These are phyloP conservation scores for Halcyon badia DNA, from an alignment of 2,797 vertebrate species.

Conservation along the genomic window DNA sequence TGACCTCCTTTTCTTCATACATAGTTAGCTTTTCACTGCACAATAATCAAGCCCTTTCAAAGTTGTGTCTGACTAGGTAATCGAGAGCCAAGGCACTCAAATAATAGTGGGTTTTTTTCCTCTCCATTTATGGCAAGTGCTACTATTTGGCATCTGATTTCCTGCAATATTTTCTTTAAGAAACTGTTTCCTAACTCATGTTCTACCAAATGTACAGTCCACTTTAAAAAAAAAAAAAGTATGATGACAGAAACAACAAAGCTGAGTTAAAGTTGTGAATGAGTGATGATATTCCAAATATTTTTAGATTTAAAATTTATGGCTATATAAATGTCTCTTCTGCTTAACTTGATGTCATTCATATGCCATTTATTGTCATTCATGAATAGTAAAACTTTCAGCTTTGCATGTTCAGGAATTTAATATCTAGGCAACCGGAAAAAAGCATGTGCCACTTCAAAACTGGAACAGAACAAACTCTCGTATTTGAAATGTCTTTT, in stretches of 20 bases:
- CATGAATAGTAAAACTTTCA: not conserved
- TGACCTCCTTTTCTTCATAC: not conserved
- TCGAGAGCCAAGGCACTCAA: not conserved
- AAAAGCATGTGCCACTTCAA: not conserved
- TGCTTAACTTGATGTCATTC: not conserved
- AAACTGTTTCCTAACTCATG: not conserved
- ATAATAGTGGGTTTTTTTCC: not conserved
- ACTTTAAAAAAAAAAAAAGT: not conserved
- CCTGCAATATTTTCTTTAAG: not conserved
- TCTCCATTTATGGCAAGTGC: not conserved
- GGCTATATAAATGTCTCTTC: not conserved
- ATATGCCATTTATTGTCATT: not conserved
- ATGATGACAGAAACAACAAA: not conserved
- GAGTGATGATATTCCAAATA: not conserved
- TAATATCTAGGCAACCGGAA: not conserved
- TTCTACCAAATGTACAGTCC: not conserved
- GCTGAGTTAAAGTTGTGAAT: not conserved
- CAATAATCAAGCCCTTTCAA: not conserved
- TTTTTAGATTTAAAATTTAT: not conserved
- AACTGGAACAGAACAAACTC: not conserved
- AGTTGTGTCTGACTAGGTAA: not conserved
- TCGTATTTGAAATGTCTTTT: not conserved
- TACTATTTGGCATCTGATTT: not conserved
- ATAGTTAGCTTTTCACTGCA: not conserved
- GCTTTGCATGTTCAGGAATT: not conserved